Evolutionary conservation across 2,113 vertebrate genomes (phyloP).

Genomic region (Phrynosoma blainvillii): DNA sequence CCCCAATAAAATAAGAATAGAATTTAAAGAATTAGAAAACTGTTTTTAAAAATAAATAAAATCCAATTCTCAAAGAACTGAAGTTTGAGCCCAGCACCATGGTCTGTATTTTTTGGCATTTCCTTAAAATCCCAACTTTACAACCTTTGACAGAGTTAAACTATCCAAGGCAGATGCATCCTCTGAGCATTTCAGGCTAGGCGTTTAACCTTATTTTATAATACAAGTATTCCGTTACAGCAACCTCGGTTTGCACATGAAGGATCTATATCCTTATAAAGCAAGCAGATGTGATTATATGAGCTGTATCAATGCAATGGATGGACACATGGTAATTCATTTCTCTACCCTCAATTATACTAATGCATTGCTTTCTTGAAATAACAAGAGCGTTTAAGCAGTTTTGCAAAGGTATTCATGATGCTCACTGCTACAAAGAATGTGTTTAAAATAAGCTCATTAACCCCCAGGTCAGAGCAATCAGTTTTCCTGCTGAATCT

Average conservation of each 20-base stretch:
- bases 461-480: constrained; percentile 67
- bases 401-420: constrained; percentile 54
- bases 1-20: too few relatives aligned
- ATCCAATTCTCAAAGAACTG: neutral
- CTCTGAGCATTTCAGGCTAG: constrained; percentile 12
- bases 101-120: neutral
- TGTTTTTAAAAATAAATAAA: too few relatives aligned
- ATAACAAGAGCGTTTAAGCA: constrained; percentile 44
- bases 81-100: neutral
- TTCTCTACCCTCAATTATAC: constrained; percentile 41
- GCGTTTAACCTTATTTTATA: constrained; percentile 31
- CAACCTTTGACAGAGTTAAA: neutral
- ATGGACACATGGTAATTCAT: neutral
- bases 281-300: constrained; percentile 41
- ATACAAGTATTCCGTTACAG: constrained; percentile 10
- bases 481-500: constrained; percentile 65
- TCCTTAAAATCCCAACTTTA: neutral
- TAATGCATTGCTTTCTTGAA: constrained; percentile 45
- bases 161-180: constrained; percentile 25
- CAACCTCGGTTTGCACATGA: neutral
- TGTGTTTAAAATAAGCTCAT: constrained; percentile 67
- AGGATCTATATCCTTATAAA: constrained; percentile 12
- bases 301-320: constrained; percentile 32
- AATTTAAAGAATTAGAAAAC: too few relatives aligned
- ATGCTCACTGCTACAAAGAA: constrained; percentile 61